Conservation (phyloP, 2,888 invertebrate genomes). For the Luffia ferchaultella region DNA sequence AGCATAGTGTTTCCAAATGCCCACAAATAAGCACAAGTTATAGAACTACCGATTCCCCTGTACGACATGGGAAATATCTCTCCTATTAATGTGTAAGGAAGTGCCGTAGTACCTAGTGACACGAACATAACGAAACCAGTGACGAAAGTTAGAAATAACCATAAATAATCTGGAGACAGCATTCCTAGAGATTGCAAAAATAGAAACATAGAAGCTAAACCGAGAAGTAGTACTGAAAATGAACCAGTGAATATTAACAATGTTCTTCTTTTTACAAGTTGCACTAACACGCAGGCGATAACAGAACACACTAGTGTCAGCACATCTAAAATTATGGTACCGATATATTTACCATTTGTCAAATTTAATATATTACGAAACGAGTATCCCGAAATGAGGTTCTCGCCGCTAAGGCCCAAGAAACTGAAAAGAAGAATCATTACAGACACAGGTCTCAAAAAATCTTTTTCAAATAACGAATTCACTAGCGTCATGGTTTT, state of each 20-base stretch:
- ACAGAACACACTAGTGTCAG: conserved; percentile 19
- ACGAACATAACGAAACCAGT: conserved; percentile 21
- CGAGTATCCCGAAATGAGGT: conserved; percentile 15
- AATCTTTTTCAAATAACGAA: conserved; percentile 19
- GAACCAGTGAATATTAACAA: conserved; percentile 20
- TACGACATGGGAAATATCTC: conserved; percentile 22
- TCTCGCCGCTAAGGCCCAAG: conserved; percentile 19
- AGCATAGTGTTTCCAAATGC: conserved; percentile 19
- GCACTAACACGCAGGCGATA: conserved; percentile 19
- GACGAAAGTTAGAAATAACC: conserved; percentile 17
- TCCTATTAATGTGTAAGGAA: conserved; percentile 19
- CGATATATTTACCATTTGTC: conserved; percentile 20
- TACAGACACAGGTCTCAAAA: conserved; percentile 20
- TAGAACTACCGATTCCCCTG: conserved; percentile 20
- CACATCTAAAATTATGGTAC: conserved; percentile 19
- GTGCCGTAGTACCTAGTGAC: conserved; percentile 20
- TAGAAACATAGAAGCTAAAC: conserved; percentile 14
- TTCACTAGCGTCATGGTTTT: conserved; percentile 14
- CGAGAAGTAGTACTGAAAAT: conserved; percentile 17
- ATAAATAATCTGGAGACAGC: conserved; percentile 18
- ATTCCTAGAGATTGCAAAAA: conserved; percentile 17
- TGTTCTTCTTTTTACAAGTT: conserved; percentile 18
- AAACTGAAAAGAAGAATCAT: conserved; percentile 21
- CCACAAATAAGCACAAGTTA: conserved; percentile 22
- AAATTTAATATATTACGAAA: conserved; percentile 17